Conservation (phyloP, 2,888 invertebrate species). For the Lamellibrachia columna region DNA sequence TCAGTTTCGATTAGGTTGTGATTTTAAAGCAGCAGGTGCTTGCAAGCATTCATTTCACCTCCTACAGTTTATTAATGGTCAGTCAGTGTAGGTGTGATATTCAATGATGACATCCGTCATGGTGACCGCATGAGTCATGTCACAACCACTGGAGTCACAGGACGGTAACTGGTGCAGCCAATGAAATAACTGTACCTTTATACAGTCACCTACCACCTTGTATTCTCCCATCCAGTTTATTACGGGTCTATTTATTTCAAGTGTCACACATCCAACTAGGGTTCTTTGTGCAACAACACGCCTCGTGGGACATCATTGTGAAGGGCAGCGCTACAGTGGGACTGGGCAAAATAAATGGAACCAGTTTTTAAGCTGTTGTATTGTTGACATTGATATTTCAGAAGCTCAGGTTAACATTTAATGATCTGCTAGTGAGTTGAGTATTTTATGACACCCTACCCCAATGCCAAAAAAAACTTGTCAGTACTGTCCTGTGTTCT, state of each 20-base stretch:
- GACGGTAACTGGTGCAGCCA: not conserved
- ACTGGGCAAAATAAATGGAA: not conserved
- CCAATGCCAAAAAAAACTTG: not conserved
- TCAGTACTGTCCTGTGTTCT: not conserved
- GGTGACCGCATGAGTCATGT: not conserved
- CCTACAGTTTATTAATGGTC: not conserved
- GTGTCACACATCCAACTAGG: not conserved
- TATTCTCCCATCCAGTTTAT: not conserved
- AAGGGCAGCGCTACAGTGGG: not conserved
- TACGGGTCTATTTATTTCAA: constrained; percentile 5
- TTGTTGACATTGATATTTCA: not conserved
- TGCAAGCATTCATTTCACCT: not conserved
- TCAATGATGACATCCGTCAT: not conserved
- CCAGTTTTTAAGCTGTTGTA: not conserved
- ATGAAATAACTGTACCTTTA: not conserved
- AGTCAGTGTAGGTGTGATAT: not conserved
- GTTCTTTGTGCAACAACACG: not conserved
- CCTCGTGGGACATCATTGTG: not conserved
- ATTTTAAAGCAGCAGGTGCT: not conserved
- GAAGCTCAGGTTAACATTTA: not conserved
- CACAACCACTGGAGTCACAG: not conserved
- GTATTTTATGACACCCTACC: not conserved
- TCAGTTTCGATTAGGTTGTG: not conserved
- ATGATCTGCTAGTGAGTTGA: not conserved
- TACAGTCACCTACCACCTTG: not conserved